Base-by-base conservation (phyloP, 2,797 vertebrate genomes). In the Carapus acus region DNA sequence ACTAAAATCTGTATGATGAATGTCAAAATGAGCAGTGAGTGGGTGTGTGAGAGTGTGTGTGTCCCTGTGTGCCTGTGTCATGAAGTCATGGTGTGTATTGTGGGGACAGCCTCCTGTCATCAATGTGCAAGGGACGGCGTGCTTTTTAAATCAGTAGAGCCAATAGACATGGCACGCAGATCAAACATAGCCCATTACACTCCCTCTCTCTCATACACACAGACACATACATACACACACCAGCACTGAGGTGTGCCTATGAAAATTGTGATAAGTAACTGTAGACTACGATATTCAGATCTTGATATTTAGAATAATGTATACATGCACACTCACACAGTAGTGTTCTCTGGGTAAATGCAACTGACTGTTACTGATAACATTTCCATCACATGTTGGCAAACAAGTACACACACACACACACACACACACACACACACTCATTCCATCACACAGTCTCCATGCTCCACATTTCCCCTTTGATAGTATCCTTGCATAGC, bases 401-500 rank as follows among this genome's bases (percentile, higher is more conserved):
- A 24, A 20, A 43, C 14, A n/a, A 12, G 24, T 13, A 33, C 31
- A 43, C 41, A 43, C 13, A 43, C 13, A 49, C 14, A 24, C 40
- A 20, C 41, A 21, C 41, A 4, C 31, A 33, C 31, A 43, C 41
- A 43, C 13, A 43, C 13, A 49, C 14, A 24, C 40, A 20, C 41
- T 20, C 29, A 58, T 46, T 53, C 58, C 40, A 43, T 59, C 40
- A 37, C 45, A 16, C 49, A 55, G 34, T 49, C 43, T 48, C 50
- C 46, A 49, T 40, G 47, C 45, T 51, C 51, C 54, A 64, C 63
- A 60, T 54, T 54, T 56, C 51, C 53, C 53, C 12, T 39, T 47
- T 65, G 53, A 58, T 69, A 17, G 47, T 66, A 69, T 76, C 68
- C 63, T 71, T 41, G 59, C 48, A 50, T 60, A 65, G 69, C 71